These are phyloP conservation scores for Conomelus anceps DNA, from an alignment of 2,888 invertebrate genomes.

Conservation along the genomic window DNA sequence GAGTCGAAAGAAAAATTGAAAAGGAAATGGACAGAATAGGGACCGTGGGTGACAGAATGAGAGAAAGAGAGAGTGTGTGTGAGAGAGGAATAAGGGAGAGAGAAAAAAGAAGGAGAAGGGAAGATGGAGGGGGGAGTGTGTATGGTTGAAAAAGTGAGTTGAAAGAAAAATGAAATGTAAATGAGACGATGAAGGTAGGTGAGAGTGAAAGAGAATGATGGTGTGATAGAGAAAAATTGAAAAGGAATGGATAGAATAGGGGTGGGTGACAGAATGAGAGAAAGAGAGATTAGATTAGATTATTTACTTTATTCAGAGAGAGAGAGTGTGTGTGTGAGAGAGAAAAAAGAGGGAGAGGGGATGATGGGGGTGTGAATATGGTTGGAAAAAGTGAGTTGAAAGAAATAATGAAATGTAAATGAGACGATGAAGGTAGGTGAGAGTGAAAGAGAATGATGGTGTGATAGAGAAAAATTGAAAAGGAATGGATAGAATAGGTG, in stretches of 20 bases:
- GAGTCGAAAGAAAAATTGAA: background rate
- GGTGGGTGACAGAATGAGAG: too few species aligned
- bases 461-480: background rate
- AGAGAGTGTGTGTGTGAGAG: background rate
- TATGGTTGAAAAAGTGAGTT: too few species aligned
- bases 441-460: background rate
- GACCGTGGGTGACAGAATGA: too few species aligned
- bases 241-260: background rate
- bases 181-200: too few species aligned
- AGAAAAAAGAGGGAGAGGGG: too few species aligned
- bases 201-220: background rate
- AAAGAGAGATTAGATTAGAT: too few species aligned
- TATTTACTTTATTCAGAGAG: too few species aligned
- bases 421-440: background rate
- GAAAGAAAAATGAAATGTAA: too few species aligned
- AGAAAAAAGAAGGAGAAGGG: background rate
- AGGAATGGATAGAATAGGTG: background rate
- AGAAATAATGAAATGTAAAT: background rate
- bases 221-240: background rate
- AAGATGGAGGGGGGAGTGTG: background rate
- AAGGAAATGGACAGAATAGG: too few species aligned
- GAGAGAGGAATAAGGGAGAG: background rate
- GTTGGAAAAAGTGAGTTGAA: background rate
- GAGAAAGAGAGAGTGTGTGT: too few species aligned
- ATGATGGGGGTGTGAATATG: background rate